Evolutionary conservation across 1,140 invertebrate genomes (phyloP), one percentile per base, ranked within the genome.

Genomic region (Chrysopa pallens): DNA sequence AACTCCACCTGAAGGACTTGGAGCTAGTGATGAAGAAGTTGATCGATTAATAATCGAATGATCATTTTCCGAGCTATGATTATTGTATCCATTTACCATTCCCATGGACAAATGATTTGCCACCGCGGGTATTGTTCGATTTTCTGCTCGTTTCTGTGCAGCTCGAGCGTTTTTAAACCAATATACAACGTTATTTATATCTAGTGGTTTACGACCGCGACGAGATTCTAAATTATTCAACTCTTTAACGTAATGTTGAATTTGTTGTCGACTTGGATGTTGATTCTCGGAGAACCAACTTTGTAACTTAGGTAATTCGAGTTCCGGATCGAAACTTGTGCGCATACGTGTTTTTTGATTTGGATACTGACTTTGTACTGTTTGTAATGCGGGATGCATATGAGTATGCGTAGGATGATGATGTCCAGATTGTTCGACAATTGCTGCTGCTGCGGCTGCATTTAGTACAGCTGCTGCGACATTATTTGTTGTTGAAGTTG

Each of bases 101-200:
- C 31, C 31, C 6, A 70, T 53, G 6, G 67, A 58, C 29, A 73
- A 55, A 50, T 71, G 70, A 40, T 68, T 69, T 31, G 63, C 53
- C 37, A 72, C 43, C 12, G 67, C 67, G 40, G 68, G 61, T 23
- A 52, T 36, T 36, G 50, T 44, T 41, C 84, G 68, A 42, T 79
- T 73, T 62, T 87, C 84, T 1, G 84, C 82, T 35, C 91, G 68
- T 56, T 95, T 92, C 59, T 91, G 85, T 2, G 93, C 92, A 8
- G 93, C 93, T 42, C 93, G 70, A 0, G 93, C 91, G 59, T 98
- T 97, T 63, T 97, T 98, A 60, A 98, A 97, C 93, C 93, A 97
- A 60, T 96, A 96, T 14, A 96, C 91, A 8, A 98, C 90, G 59
- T 98, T 98, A 55, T 94, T 94, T 1, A 95, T 80, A 62, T 98